A percentile compares a stretch with the other conserved stretches of the same genome.
Evolutionary conservation across 2,797 vertebrate species (phyloP).

Genomic region (Distichodus sexfasciatus): DNA sequence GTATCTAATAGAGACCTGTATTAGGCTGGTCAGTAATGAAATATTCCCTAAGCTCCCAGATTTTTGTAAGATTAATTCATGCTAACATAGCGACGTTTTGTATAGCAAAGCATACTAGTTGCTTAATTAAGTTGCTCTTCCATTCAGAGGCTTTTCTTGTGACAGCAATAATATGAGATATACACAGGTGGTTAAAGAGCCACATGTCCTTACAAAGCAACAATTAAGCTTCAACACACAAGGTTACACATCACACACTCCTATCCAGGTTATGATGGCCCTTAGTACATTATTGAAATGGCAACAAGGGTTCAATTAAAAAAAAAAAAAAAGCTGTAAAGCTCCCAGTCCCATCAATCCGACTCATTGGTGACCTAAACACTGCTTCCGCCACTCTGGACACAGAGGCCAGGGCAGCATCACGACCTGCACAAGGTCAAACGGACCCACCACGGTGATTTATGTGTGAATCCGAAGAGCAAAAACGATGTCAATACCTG

Average conservation of each 20-base stretch:
- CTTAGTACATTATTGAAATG: neutral
- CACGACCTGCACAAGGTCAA: conserved; percentile 1
- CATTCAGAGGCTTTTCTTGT: neutral
- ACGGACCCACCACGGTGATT: neutral
- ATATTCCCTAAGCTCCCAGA: too few relatives aligned
- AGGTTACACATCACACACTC: neutral
- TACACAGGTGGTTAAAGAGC: too few relatives aligned
- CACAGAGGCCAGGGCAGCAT: neutral
- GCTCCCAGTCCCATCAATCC: too few relatives aligned
- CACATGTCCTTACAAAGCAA: neutral
- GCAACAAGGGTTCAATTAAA: neutral
- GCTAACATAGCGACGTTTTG: too few relatives aligned
- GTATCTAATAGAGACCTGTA: too few relatives aligned
- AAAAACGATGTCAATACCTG: conserved; percentile 18
- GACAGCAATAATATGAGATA: neutral
- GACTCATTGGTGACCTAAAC: too few relatives aligned
- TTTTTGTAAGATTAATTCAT: too few relatives aligned
- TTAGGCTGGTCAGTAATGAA: too few relatives aligned
- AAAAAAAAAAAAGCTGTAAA: neutral
- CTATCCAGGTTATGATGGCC: neutral
- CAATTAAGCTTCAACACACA: neutral
- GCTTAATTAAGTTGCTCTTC: too few relatives aligned
- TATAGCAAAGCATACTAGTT: too few relatives aligned
- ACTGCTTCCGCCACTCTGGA: too few relatives aligned
- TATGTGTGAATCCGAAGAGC: conserved; percentile 1